These are phyloP conservation scores for Drosophila neoperkinsi DNA, from an alignment of 2,888 invertebrate species.

Conservation along the genomic window DNA sequence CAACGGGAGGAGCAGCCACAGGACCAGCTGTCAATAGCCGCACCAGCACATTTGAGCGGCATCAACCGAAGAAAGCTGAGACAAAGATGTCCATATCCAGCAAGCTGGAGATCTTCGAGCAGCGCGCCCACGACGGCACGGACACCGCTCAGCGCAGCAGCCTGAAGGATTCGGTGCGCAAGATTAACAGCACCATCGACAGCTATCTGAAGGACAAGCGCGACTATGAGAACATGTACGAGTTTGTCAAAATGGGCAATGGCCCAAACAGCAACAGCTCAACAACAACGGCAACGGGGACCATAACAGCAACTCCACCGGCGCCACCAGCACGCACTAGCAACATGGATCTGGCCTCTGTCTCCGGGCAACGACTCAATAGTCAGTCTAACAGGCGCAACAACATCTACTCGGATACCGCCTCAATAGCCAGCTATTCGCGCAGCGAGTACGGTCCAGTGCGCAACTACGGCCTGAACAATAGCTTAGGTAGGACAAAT, in stretches of 20 bases:
- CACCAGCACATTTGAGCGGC: conserved; percentile 83
- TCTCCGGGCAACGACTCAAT: conserved; percentile 67
- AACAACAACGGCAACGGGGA: conserved; percentile 10
- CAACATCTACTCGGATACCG: conserved; percentile 78
- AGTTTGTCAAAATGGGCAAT: conserved; percentile 79
- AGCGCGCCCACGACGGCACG: conserved; percentile 48
- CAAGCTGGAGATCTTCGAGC: conserved; percentile 84
- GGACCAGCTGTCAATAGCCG: conserved; percentile 66
- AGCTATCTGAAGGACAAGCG: conserved; percentile 85
- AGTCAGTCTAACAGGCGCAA: conserved; percentile 63
- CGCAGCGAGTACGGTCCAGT: conserved; percentile 84
- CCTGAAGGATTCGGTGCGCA: conserved; percentile 85
- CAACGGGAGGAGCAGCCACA: conserved; percentile 4
- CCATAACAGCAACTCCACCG: conserved; percentile 73
- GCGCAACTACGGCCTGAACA: conserved; percentile 82
- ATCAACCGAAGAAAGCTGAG: conserved; percentile 76
- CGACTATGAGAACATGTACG: conserved; percentile 84
- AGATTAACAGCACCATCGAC: conserved; percentile 85
- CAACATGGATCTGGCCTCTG: conserved; percentile 64
- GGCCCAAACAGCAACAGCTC: conserved; percentile 22
- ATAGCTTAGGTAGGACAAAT: conserved; percentile 81
- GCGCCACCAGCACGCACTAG: conserved; percentile 80
- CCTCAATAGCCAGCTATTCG: conserved; percentile 82
- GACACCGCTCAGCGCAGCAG: conserved; percentile 79
- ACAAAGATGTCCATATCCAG: conserved; percentile 79